Conservation (phyloP, 2,797 vertebrate species). For the Trichosurus vulpecula region DNA sequence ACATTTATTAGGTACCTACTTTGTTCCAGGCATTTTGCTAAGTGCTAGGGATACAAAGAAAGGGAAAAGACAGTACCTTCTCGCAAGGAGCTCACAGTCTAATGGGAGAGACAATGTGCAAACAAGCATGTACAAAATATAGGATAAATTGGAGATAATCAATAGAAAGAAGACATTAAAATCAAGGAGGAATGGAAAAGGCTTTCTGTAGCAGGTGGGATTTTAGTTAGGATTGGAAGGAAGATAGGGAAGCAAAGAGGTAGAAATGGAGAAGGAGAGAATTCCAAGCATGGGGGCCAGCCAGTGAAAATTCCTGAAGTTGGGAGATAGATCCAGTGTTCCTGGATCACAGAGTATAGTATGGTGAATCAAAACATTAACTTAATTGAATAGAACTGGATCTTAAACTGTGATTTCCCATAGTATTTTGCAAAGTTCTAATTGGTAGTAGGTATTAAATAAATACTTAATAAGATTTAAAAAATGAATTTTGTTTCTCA, state of each 20-base stretch:
- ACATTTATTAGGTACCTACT: not conserved
- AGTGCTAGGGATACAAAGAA: not conserved
- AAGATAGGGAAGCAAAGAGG: not conserved
- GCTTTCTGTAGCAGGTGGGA: not conserved
- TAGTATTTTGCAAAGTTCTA: not conserved
- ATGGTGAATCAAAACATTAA: not conserved
- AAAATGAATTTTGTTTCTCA: constrained; percentile 25
- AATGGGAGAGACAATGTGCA: not conserved
- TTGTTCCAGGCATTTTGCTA: not conserved
- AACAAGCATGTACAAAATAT: not conserved
- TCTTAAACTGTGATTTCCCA: not conserved
- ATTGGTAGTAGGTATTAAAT: constrained; percentile 11
- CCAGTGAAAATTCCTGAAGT: not conserved
- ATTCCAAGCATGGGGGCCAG: not conserved
- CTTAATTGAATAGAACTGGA: not conserved
- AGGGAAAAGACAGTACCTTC: not conserved
- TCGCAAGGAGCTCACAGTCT: not conserved
- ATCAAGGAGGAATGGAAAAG: not conserved
- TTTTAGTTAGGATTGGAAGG: not conserved
- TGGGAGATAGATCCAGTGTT: not conserved
- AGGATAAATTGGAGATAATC: not conserved
- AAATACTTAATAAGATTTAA: constrained; percentile 36
- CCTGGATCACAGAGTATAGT: not conserved
- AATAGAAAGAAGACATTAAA: not conserved
- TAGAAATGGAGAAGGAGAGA: not conserved